phyloP scores from a whole-genome alignment of 1,140 invertebrate species.

The Drosophila paulistorum region DNA sequence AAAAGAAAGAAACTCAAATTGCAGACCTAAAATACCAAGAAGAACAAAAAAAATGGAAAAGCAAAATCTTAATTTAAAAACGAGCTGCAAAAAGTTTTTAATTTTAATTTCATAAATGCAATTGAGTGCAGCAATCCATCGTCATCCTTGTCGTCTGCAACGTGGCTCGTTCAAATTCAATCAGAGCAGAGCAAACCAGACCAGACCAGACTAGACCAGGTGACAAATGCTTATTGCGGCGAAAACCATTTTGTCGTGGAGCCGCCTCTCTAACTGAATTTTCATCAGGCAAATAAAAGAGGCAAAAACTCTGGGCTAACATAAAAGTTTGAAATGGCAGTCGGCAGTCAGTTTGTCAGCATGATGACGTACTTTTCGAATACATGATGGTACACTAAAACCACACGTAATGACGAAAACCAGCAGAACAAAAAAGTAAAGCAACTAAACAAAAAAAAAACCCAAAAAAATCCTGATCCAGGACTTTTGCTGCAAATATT shows the following conservation, averaged over 20 bases:
- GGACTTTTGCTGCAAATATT: constrained; percentile 55
- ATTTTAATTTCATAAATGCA: constrained; percentile 77
- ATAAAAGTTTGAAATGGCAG: constrained; percentile 37
- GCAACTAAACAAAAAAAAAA: constrained; percentile 17
- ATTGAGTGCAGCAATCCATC: constrained; percentile 50
- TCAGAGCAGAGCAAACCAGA: constrained; percentile 34
- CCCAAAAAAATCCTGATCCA: constrained; percentile 4
- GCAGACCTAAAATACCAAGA: constrained; percentile 30
- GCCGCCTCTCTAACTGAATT: constrained; percentile 61
- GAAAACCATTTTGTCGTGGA: constrained; percentile 66
- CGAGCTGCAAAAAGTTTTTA: constrained; percentile 43
- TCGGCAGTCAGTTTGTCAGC: constrained; percentile 48
- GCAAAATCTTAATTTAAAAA: constrained; percentile 38
- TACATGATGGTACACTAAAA: constrained; percentile 50
- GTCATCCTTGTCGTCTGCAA: not conserved
- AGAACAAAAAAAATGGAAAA: constrained; percentile 9
- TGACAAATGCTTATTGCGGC: constrained; percentile 63
- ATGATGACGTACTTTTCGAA: constrained; percentile 61
- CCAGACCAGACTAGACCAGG: constrained; percentile 53
- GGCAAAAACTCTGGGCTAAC: constrained; percentile 25
- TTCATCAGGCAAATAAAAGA: constrained; percentile 33
- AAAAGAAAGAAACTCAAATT: constrained; percentile 33
- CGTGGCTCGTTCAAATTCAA: constrained; percentile 45
- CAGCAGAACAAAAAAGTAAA: constrained; percentile 9
- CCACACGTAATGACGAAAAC: constrained; percentile 22